Percentiles rank a stretch among this genome's conserved stretches.
phyloP scores from a whole-genome alignment of 2,797 vertebrate species.

The Harpagifer antarcticus region DNA sequence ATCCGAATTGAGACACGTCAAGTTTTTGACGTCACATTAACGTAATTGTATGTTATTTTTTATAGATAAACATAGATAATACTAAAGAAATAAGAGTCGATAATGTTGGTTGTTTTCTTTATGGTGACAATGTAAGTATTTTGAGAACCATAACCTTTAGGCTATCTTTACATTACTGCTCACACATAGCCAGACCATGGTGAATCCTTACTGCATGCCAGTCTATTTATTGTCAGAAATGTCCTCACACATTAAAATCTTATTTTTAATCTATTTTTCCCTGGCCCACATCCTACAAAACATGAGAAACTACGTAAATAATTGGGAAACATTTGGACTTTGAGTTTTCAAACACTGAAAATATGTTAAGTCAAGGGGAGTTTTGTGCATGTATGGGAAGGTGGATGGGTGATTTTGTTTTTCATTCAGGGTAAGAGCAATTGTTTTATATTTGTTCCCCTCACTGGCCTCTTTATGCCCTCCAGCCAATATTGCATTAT shows the following conservation, averaged over 20 bases:
- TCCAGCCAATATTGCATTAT: background rate
- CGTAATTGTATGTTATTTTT: background rate
- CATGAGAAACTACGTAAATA: background rate
- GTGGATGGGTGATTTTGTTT: background rate
- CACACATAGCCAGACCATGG: background rate
- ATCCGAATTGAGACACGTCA: too few species aligned
- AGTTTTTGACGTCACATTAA: too few species aligned
- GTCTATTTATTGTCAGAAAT: background rate
- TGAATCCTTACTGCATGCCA: background rate
- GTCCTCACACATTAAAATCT: background rate
- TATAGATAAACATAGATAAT: background rate
- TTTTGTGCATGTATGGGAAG: background rate
- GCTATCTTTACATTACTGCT: background rate
- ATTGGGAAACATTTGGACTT: background rate
- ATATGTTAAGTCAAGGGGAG: background rate
- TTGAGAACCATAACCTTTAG: background rate
- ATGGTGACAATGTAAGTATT: background rate
- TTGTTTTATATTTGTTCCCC: background rate
- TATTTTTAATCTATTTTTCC: background rate
- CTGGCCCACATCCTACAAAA: conserved; percentile 18
- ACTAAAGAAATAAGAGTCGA: background rate
- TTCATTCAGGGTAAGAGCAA: background rate
- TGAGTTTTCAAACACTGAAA: conserved; percentile 13
- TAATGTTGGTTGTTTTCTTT: background rate
- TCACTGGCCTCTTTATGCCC: background rate